Evolutionary conservation across 2,113 vertebrate species (phyloP).

Genomic region (Microcebus griseorufus): DNA sequence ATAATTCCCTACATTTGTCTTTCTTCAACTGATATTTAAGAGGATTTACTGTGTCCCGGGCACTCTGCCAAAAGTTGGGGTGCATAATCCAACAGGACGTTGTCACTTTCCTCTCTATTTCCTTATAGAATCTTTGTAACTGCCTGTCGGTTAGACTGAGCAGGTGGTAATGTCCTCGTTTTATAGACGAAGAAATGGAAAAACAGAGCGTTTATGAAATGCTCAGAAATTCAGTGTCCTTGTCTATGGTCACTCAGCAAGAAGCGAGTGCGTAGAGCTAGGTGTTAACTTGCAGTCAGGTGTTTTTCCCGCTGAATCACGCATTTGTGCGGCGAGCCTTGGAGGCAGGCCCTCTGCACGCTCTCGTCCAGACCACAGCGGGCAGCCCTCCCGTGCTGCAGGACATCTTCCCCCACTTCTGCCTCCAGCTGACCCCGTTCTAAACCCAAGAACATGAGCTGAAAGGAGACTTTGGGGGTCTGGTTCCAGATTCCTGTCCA

Average conservation of each 20-base stretch:
- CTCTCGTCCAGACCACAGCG: neutral
- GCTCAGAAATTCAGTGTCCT: neutral
- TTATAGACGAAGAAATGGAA: neutral
- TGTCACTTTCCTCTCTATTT: neutral
- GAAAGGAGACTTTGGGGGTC: neutral
- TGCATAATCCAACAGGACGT: neutral
- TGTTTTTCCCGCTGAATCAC: neutral
- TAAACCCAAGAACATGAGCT: neutral
- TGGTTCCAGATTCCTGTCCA: neutral
- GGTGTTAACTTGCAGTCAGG: neutral
- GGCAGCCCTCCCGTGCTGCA: neutral
- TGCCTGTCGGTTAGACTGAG: neutral
- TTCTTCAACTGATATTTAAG: neutral
- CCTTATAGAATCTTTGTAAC: neutral
- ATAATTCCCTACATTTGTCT: neutral
- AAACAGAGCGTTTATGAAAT: neutral
- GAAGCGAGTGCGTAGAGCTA: neutral
- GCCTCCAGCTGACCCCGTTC: neutral
- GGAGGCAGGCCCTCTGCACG: neutral
- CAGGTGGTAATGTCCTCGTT: neutral
- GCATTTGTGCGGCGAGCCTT: neutral
- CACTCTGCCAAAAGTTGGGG: neutral
- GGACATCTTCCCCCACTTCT: neutral
- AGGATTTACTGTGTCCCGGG: neutral
- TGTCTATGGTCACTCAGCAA: neutral